phyloP scores from a whole-genome alignment of 2,797 vertebrate species.

The Oreochromis mossambicus region DNA sequence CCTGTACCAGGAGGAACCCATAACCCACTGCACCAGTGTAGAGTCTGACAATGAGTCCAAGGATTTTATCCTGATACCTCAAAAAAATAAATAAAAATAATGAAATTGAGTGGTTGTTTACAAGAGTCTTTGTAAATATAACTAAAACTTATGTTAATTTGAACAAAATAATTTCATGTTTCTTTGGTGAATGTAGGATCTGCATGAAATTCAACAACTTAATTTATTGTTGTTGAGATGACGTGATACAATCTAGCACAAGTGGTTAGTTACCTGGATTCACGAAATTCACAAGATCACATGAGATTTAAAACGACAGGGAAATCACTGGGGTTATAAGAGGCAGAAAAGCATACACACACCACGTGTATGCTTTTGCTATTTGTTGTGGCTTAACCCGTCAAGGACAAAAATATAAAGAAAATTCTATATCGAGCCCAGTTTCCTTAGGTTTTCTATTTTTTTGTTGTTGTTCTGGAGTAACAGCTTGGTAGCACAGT shows the following conservation, averaged over 20 bases:
- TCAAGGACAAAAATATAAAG: not conserved
- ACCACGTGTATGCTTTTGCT: not conserved
- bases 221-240: not conserved
- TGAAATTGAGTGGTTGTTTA: too few species aligned
- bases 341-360: not conserved
- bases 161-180: too few species aligned
- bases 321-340: not conserved
- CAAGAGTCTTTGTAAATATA: too few species aligned
- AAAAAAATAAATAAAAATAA: too few species aligned
- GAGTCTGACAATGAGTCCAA: too few species aligned
- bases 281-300: not conserved
- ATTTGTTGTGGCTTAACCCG: not conserved
- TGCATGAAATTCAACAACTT: not conserved
- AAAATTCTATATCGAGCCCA: fast-evolving
- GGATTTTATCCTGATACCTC: too few species aligned
- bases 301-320: not conserved
- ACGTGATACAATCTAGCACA: fast-evolving
- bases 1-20: too few species aligned
- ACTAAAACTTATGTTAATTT: too few species aligned
- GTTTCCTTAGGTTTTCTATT: fast-evolving
- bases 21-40: too few species aligned
- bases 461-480: fast-evolving
- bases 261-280: not conserved
- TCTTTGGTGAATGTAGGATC: too few species aligned
- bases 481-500: not conserved